Base-by-base conservation (phyloP, 2,888 invertebrate genomes). In the Chydorus sphaericus region DNA sequence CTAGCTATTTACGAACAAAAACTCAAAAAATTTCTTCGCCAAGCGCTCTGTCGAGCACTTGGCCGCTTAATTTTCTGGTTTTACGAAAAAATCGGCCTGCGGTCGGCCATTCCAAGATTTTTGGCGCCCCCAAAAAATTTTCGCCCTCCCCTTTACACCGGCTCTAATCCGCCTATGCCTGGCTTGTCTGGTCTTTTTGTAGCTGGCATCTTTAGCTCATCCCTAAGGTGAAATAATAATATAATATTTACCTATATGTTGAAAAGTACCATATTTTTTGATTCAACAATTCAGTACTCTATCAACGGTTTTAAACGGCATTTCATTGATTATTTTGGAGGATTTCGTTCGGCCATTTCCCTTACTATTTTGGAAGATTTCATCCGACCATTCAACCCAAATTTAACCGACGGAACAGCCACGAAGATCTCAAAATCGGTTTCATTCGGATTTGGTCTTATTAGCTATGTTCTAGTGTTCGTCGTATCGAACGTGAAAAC, bases 131-230 rank as follows among this genome's bases (percentile, higher is more conserved):
- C n/a, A n/a, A n/a, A n/a, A n/a, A n/a, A n/a, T n/a, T n/a, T n/a
- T n/a, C n/a, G n/a, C n/a, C n/a, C n/a, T n/a, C n/a, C n/a, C n/a
- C n/a, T n/a, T n/a, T n/a, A n/a, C n/a, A n/a, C n/a, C n/a, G n/a
- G n/a, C n/a, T n/a, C n/a, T n/a, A n/a, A n/a, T n/a, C n/a, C n/a
- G n/a, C n/a, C n/a, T n/a, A n/a, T n/a, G n/a, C n/a, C n/a, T n/a
- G 91, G 92, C 0, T 72, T 93, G 2, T 84, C 92, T 1, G 93
- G 94, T 3, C 81, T 94, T 64, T 94, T 96, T 1, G 71, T 96
- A 59, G 84, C 94, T 1, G 93, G 94, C 2, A 85, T 93, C 30
- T 84, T 94, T 69, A 91, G 92, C 38, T 94, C 93, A 2, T 91
- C 93, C 65, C 78, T 94, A 62, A n/a, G n/a, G n/a, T n/a, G n/a